Percentiles rank a stretch among this genome's conserved stretches.
Evolutionary conservation across 2,888 invertebrate species (phyloP).

Genomic region (Melanophora roralis): DNA sequence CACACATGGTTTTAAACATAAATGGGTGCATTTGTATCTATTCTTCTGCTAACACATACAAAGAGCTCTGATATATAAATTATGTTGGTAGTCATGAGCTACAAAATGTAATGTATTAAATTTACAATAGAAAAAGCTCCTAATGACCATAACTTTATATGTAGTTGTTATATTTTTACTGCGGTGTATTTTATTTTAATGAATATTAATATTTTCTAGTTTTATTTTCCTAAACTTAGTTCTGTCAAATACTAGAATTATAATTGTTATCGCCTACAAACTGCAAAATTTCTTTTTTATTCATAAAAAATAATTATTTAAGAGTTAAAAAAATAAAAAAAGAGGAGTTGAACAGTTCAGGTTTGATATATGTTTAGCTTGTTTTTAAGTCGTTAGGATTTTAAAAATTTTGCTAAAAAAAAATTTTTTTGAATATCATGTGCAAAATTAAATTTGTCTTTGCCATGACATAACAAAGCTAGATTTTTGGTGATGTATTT

Average conservation of each 20-base stretch:
- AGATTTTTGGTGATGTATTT: too few species aligned
- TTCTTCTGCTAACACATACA: neutral
- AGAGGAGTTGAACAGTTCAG: too few species aligned
- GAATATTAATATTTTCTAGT: slow-evolving; percentile 47
- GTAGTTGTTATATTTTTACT: neutral
- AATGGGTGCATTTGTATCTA: neutral
- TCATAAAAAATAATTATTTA: neutral
- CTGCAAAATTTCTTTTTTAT: neutral
- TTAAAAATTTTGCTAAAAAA: too few species aligned
- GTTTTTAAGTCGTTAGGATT: too few species aligned
- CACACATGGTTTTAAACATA: neutral
- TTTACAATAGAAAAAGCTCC: neutral
- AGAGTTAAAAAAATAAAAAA: too few species aligned
- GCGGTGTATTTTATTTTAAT: slow-evolving; percentile 30
- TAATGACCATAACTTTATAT: neutral
- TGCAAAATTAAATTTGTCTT: too few species aligned
- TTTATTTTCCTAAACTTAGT: slow-evolving; percentile 29
- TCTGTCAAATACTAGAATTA: neutral
- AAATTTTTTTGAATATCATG: too few species aligned
- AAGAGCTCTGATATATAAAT: slow-evolving; percentile 9
- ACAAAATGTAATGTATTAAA: slow-evolving; percentile 1
- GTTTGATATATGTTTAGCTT: too few species aligned
- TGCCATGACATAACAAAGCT: too few species aligned
- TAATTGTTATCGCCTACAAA: slow-evolving; percentile 32
- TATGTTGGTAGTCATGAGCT: slow-evolving; percentile 21